A percentile compares a stretch with the other conserved stretches of the same genome.
Conservation (phyloP, 64 coral and sea anemone species). For the Porites australiensis region DNA sequence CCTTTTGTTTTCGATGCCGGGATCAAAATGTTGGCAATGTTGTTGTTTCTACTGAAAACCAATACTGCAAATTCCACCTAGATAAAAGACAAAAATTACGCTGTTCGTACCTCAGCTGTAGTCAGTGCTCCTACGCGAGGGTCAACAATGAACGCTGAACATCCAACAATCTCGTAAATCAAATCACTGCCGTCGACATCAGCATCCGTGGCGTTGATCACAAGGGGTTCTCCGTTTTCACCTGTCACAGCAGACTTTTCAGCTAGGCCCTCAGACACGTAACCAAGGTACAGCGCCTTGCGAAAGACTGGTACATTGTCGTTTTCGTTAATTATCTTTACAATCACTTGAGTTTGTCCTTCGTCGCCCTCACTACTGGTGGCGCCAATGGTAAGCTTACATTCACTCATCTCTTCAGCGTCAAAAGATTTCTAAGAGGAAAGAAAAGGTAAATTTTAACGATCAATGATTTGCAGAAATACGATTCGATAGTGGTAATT, state of each 20-base stretch:
- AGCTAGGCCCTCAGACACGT: conserved; percentile 65
- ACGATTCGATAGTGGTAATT: too few relatives aligned
- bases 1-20: too few relatives aligned
- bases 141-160: conserved; percentile 65
- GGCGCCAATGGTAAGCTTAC: conserved; percentile 71
- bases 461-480: too few relatives aligned
- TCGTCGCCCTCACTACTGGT: conserved; percentile 57
- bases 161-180: conserved; percentile 83
- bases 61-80: too few relatives aligned
- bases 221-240: conserved; percentile 41
- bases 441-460: neutral
- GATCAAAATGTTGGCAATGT: too few relatives aligned
- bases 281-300: conserved; percentile 51
- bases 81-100: neutral
- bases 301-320: conserved; percentile 81
- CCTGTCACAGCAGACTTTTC: conserved; percentile 67
- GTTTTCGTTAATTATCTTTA: conserved; percentile 79
- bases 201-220: conserved; percentile 72
- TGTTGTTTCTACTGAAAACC: too few relatives aligned
- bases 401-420: conserved; percentile 78
- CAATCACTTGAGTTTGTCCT: conserved; percentile 50
- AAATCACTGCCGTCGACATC: conserved; percentile 77
- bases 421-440: conserved; percentile 75
- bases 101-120: conserved; percentile 69
- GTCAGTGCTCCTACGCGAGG: conserved; percentile 61